A percentile compares a stretch with the other conserved stretches of the same genome.
Evolutionary conservation across 2,797 vertebrate species (phyloP).

Genomic region (Periophthalmus magnuspinnatus): DNA sequence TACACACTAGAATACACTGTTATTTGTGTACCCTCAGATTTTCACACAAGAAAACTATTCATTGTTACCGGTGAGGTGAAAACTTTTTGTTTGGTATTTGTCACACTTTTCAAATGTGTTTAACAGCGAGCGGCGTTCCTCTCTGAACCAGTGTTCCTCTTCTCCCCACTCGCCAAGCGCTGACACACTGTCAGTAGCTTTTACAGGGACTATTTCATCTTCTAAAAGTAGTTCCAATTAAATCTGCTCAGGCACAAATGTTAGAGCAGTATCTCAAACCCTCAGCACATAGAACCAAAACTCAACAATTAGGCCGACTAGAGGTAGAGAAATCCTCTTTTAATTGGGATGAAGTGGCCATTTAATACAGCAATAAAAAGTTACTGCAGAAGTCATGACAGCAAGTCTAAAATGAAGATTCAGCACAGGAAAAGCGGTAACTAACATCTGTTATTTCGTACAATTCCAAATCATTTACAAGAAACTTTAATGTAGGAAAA

Average conservation of each 20-base stretch:
- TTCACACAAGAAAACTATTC: neutral
- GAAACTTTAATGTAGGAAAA: neutral
- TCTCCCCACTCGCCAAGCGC: constrained; percentile 7
- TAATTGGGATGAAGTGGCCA: constrained; percentile 12
- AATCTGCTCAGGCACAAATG: constrained; percentile 11
- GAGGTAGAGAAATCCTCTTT: neutral
- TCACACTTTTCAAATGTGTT: constrained; percentile 12
- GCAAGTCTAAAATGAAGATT: constrained; percentile 11
- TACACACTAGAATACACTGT: neutral
- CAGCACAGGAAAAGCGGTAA: constrained; percentile 14
- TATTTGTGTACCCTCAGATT: neutral
- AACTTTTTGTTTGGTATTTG: constrained; percentile 13
- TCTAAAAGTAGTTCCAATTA: constrained; percentile 12
- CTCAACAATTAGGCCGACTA: neutral
- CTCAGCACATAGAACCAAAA: constrained; percentile 9
- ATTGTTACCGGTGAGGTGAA: neutral
- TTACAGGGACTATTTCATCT: constrained; percentile 11
- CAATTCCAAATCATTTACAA: neutral
- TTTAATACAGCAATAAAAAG: constrained; percentile 17
- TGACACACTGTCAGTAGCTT: constrained; percentile 7
- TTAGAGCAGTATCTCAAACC: constrained; percentile 9
- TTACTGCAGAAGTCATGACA: constrained; percentile 15
- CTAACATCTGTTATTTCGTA: neutral
- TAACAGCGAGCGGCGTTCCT: neutral
- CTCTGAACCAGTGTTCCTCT: constrained; percentile 10